These are phyloP conservation scores for Cichlasoma orientale DNA, from an alignment of 2,797 vertebrate species.

Conservation along the genomic window DNA sequence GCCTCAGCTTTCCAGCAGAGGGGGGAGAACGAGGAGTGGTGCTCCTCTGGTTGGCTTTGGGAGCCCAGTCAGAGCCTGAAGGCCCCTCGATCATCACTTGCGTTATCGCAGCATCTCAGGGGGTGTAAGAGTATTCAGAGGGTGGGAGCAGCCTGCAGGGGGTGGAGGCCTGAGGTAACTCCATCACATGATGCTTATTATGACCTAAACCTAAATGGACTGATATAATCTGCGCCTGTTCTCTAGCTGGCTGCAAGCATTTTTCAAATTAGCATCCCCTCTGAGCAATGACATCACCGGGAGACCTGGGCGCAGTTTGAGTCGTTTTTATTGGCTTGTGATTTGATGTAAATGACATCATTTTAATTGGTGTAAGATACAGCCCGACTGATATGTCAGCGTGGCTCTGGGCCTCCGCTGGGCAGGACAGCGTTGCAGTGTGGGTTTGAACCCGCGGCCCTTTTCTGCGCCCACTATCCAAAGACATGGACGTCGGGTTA, in stretches of 20 bases:
- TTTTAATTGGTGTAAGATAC: conserved; percentile 22
- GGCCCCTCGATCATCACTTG: conserved; percentile 33
- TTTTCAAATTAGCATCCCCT: conserved; percentile 54
- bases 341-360: conserved; percentile 38
- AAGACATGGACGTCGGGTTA: too few species aligned
- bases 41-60: conserved; percentile 36
- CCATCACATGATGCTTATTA: conserved; percentile 67
- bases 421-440: neutral
- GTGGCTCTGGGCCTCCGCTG: too few species aligned
- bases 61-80: conserved; percentile 35
- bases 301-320: conserved; percentile 42
- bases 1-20: conserved; percentile 60
- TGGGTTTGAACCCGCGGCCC: neutral
- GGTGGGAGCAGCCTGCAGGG: conserved; percentile 5
- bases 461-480: too few species aligned
- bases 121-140: conserved; percentile 24
- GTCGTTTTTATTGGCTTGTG: conserved; percentile 50
- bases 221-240: conserved; percentile 64
- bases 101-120: neutral
- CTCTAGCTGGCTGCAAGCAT: conserved; percentile 26
- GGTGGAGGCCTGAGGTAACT: conserved; percentile 31
- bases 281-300: conserved; percentile 63
- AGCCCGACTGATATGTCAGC: neutral
- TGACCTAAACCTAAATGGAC: conserved; percentile 60
- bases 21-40: conserved; percentile 18